Evolutionary conservation across 2,113 vertebrate genomes (phyloP), one percentile per base, ranked within the genome.

Genomic region (Archocentrus centrarchus): DNA sequence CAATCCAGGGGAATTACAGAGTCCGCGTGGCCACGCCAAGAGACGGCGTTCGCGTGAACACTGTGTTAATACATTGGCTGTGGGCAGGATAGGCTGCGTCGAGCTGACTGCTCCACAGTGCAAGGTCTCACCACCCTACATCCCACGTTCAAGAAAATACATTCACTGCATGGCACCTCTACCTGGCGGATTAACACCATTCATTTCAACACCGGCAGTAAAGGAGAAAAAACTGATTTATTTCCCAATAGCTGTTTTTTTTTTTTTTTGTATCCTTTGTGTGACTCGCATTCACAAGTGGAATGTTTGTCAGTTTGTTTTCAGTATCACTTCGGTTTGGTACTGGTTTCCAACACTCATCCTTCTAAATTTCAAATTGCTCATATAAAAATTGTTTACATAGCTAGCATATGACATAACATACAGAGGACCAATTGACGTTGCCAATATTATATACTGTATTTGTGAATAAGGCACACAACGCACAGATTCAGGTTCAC

Each of bases 401-500:
- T 79, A 80, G 64, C 58, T 64, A 81, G 59, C 66, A 87, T 86
- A 81, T 86, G 80, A 91, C 82, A 89, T 93, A 94, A 92, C 85
- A 96, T 90, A 95, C 95, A 96, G 92, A 95, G 94, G 95, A 96
- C 96, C 95, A 97, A 95, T 95, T 94, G 93, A 96, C 96, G 88
- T 86, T 76, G 81, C 87, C 96, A 96, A 95, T 96, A 96, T 83
- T 85, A 94, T 86, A 95, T 90, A 93, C 70, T 92, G 90, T 90
- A 83, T 96, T 94, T 93, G 93, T 97, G 97, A 97, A 97, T 99
- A 99, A 99, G 98, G 98, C 98, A 99, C 98, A 99, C 97, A 96
- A 98, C 97, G 97, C 97, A 98, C 97, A 98, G 96, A 98, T 98
- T 97, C 96, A 96, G 97, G 96, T 98, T 98, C 97, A 97, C 96